Base-by-base conservation (phyloP, 2,113 vertebrate genomes). In the Semnornis frantzii region DNA sequence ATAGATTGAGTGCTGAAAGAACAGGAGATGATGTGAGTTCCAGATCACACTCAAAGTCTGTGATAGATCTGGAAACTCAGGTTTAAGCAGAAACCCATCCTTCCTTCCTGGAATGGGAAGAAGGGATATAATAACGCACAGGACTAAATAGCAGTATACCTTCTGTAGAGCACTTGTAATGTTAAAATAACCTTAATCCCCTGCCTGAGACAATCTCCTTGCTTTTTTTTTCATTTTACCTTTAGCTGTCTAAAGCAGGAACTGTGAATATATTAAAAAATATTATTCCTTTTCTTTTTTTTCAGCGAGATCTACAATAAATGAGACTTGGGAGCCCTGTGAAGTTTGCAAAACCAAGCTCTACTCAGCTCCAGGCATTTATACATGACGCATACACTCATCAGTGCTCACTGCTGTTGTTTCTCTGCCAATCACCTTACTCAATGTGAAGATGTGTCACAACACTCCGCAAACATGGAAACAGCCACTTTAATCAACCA, bases 381-480 rank as follows among this genome's bases (percentile, higher is more conserved):
- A 23, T 31, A 87, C 79, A 78, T 94, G 93, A 94, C 33, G 24
- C 91, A 94, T 74, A 72, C 74, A 72, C 63, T 82, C 94, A 65
- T 90, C 90, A 86, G 66, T 46, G 54, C 90, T 95, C 74, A 21
- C 64, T 95, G 94, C 86, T 87, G 82, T 80, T 94, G 71, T 94
- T 96, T 90, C 88, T 87, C 90, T 96, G 94, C 94, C 85, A 94
- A 76, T 96, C 90, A 95, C 94, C 91, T 94, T 85, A 90, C 57
- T 89, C 90, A 87, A 14, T 63, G 71, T 86, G 96, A 96, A 89
- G 90, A 93, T 94, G 92, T 97, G 86, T 95, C 96, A 97, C 94
- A 93, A 94, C 89, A 90, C 77, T 87, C 85, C 85, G 81, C 72
- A 92, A 92, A 89, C 84, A 93, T 86, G 88, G 90, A 89, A 96